Evolutionary conservation across 2,113 vertebrate genomes (phyloP), one percentile per base, ranked within the genome.

Genomic region (Psophia crepitans): DNA sequence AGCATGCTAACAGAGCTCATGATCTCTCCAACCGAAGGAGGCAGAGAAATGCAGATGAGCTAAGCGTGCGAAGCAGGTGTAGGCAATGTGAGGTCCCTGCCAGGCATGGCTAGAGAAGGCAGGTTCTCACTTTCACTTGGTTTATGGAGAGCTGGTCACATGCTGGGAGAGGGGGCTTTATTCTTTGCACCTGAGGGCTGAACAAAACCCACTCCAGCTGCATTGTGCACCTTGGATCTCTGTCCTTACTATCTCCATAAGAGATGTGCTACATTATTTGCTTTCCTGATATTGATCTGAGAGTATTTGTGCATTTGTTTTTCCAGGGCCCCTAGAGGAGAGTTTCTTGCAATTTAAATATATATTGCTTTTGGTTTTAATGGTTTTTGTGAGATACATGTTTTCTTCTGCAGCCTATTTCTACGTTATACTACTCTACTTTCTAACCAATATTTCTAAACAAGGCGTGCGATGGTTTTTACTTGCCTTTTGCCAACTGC

Each of bases 301-400:
- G 32, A 37, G 6, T 64, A 83, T 89, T 93, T 69, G 22, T 61
- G 28, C 11, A 51, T 93, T 92, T 94, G 30, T 69, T 48, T 93
- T 96, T 80, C 48, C 19, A 66, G 37, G 7, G 24, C 30, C 32
- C 48, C 51, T 17, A 58, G 30, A 91, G 69, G 13, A 93, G 28
- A 70, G 4, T 64, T 93, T 78, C 57, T 44, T 89, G 68, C n/a
- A 48, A 96, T 94, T 95, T 94, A 74, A 83, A 89, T 87, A 79
- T 54, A 78, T 73, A 93, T 84, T 93, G 44, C n/a, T 89, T 95
- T 89, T 92, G 60, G 4, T 89, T 93, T 70, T 74, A 93, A 71
- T 82, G 49, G 74, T 57, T 86, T 76, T 79, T 77, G 14, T n/a
- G 54, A 88, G 41, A 68, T 66, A 44, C 11, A 9, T 5, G 5